phyloP scores from a whole-genome alignment of 2,888 invertebrate species.

The Ceramica pisi region DNA sequence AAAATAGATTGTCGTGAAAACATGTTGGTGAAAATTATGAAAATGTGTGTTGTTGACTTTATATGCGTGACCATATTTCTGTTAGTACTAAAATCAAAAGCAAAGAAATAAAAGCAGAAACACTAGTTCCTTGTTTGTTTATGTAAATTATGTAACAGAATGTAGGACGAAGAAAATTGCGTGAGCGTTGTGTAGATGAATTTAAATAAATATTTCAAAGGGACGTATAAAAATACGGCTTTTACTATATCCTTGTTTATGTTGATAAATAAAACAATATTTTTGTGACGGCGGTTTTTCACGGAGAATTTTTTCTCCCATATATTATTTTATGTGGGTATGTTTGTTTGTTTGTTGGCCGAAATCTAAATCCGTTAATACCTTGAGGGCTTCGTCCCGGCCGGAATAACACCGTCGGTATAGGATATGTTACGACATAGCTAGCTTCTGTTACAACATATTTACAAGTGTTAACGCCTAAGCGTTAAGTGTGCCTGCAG shows the following conservation, averaged over 20 bases:
- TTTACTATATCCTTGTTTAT: slow-evolving; percentile 25
- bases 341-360: slow-evolving; percentile 20
- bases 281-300: background rate
- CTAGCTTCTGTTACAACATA: slow-evolving; percentile 24
- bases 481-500: background rate
- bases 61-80: slow-evolving; percentile 45
- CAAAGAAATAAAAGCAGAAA: slow-evolving; percentile 39
- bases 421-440: slow-evolving; percentile 21
- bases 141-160: slow-evolving; percentile 47
- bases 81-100: slow-evolving; percentile 24
- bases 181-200: slow-evolving; percentile 21
- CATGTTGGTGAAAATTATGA: slow-evolving; percentile 12
- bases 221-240: slow-evolving; percentile 36
- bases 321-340: background rate
- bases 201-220: slow-evolving; percentile 48
- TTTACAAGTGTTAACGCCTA: slow-evolving; percentile 10
- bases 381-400: slow-evolving; percentile 25
- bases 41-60: slow-evolving; percentile 3
- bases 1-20: slow-evolving; percentile 24
- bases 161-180: slow-evolving; percentile 34
- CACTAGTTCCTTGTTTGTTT: slow-evolving; percentile 53
- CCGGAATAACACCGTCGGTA: slow-evolving; percentile 26
- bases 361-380: slow-evolving; percentile 36
- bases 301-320: background rate
- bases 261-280: slow-evolving; percentile 21